Percentiles rank a stretch among this genome's conserved stretches.
Evolutionary conservation across 2,888 invertebrate species (phyloP).

Genomic region (Aphidoletes aphidimyza): DNA sequence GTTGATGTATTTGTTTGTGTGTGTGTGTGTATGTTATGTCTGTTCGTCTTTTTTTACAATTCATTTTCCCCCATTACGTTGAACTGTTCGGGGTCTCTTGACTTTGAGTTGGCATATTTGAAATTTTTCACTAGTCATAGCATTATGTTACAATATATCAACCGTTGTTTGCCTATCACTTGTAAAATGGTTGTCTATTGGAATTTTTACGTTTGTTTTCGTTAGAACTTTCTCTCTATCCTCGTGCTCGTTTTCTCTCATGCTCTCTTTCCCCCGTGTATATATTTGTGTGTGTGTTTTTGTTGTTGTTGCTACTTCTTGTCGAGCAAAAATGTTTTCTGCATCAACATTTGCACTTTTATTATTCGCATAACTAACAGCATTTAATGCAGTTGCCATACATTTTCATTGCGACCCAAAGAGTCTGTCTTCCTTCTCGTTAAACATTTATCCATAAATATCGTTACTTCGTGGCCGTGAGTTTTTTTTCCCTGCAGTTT

Average conservation of each 20-base stretch:
- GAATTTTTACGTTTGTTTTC: not conserved
- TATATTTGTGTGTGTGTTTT: not conserved
- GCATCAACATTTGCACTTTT: slow-evolving; percentile 49
- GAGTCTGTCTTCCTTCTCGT: slow-evolving; percentile 3
- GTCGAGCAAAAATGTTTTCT: slow-evolving; percentile 26
- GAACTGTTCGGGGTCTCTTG: too few species aligned
- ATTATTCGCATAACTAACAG: slow-evolving; percentile 34
- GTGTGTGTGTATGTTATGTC: not conserved
- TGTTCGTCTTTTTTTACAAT: not conserved
- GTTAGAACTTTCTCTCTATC: not conserved
- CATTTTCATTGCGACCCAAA: slow-evolving; percentile 28
- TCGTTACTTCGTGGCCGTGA: not conserved
- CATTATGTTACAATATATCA: not conserved
- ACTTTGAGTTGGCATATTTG: too few species aligned
- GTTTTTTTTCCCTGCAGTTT: not conserved
- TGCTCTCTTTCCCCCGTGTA: not conserved
- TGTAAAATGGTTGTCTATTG: slow-evolving; percentile 23
- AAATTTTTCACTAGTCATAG: not conserved
- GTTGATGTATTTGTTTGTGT: too few species aligned
- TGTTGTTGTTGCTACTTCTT: not conserved
- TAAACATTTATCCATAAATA: slow-evolving; percentile 25
- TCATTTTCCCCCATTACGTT: not conserved
- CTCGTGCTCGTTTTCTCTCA: not conserved
- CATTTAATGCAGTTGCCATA: slow-evolving; percentile 36
- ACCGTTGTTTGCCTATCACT: slow-evolving; percentile 35